phyloP scores from a whole-genome alignment of 2,113 vertebrate species.

The Sceloporus undulatus region DNA sequence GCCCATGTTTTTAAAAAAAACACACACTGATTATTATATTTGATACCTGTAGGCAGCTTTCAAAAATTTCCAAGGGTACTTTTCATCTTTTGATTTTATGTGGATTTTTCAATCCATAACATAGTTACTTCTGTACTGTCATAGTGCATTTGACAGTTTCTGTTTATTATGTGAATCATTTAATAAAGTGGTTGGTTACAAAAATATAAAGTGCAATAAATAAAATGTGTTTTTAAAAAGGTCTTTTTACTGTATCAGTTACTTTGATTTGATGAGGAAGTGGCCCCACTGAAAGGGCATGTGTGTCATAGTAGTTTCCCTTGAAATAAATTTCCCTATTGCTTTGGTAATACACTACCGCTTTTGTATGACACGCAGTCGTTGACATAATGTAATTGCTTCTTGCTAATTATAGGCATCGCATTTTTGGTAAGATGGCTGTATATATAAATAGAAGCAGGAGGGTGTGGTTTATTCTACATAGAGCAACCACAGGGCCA shows the following conservation, averaged over 20 bases:
- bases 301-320: slow-evolving; percentile 11
- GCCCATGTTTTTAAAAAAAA: no score
- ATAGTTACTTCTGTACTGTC: neutral
- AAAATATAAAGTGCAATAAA: neutral
- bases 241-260: neutral
- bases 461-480: neutral
- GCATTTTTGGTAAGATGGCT: neutral
- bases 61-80: no score
- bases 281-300: neutral
- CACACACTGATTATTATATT: no score
- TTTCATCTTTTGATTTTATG: neutral
- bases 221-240: neutral
- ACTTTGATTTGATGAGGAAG: neutral
- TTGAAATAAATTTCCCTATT: neutral
- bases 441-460: neutral
- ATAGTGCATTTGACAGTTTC: neutral
- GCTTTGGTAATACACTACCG: neutral
- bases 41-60: no score
- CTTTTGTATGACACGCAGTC: neutral
- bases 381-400: neutral
- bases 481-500: neutral
- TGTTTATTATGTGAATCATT: neutral
- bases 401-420: neutral
- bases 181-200: neutral
- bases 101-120: neutral